These are phyloP conservation scores for Enteromius anoplus DNA, from an alignment of 2,797 vertebrate genomes.

Conservation along the genomic window DNA sequence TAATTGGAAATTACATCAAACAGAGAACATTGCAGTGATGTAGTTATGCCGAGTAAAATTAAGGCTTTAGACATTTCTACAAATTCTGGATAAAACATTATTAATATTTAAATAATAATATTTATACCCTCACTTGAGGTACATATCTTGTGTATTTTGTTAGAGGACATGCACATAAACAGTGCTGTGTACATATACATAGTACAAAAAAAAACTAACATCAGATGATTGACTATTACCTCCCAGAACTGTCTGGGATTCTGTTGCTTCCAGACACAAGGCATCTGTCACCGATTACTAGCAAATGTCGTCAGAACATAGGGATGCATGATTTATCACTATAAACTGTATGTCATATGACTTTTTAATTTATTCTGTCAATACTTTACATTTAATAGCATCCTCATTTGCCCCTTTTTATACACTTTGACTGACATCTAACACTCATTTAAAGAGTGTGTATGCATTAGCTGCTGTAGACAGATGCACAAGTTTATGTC, in stretches of 20 bases:
- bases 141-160: background rate
- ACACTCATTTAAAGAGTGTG: no score
- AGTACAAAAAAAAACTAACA: background rate
- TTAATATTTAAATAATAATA: background rate
- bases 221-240: slow-evolving; percentile 16
- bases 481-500: slow-evolving; percentile 5
- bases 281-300: slow-evolving; percentile 3
- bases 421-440: background rate
- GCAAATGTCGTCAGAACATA: background rate
- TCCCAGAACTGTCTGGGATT: background rate
- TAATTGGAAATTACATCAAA: slow-evolving; percentile 14
- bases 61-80: background rate
- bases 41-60: background rate
- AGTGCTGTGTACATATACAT: background rate
- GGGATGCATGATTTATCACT: background rate
- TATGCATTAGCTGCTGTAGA: slow-evolving; percentile 42
- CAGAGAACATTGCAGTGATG: slow-evolving; percentile 13
- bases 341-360: background rate
- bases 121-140: background rate
- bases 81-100: background rate
- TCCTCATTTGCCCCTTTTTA: background rate
- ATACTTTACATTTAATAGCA: background rate
- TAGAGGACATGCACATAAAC: background rate
- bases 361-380: no score
- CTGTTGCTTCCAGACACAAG: slow-evolving; percentile 18